Conservation (phyloP, 1,140 invertebrate genomes). For the Rhyacophila brunnea region DNA sequence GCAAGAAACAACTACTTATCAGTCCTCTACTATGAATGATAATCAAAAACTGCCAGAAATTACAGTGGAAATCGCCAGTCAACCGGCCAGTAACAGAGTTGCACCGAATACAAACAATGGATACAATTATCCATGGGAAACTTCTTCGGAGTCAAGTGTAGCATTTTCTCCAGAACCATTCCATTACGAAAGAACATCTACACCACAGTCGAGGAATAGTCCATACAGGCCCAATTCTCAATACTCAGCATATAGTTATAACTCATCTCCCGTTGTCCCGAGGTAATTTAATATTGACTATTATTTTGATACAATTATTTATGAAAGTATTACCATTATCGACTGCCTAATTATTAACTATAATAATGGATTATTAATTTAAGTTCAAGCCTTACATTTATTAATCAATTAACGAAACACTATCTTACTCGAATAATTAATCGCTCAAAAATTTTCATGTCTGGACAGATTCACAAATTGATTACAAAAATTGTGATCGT, state of each 20-base stretch:
- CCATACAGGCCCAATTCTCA: conserved; percentile 20
- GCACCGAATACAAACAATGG: conserved; percentile 17
- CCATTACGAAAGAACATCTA: conserved; percentile 28
- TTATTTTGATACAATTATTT: no score
- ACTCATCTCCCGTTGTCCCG: conserved; percentile 15
- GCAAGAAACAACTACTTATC: conserved; percentile 3
- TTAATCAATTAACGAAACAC: no score
- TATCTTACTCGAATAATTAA: no score
- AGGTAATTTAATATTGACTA: conserved; percentile 22
- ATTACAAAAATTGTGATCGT: no score
- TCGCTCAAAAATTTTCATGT: no score
- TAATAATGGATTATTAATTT: no score
- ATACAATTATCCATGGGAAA: conserved; percentile 34
- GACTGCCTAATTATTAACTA: no score
- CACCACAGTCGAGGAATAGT: conserved; percentile 41
- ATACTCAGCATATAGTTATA: conserved; percentile 16
- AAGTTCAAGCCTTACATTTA: no score
- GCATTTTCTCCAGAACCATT: conserved; percentile 36
- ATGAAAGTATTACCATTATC: no score
- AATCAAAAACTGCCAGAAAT: conserved; percentile 32
- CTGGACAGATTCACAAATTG: no score
- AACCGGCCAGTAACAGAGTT: conserved; percentile 31
- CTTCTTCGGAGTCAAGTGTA: conserved; percentile 45
- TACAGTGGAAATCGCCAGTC: conserved; percentile 33
- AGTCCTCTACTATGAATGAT: conserved; percentile 5